A percentile compares a stretch with the other conserved stretches of the same genome.
These are phyloP conservation scores for Macquaria australasica DNA, from an alignment of 2,113 vertebrate species.

Conservation along the genomic window DNA sequence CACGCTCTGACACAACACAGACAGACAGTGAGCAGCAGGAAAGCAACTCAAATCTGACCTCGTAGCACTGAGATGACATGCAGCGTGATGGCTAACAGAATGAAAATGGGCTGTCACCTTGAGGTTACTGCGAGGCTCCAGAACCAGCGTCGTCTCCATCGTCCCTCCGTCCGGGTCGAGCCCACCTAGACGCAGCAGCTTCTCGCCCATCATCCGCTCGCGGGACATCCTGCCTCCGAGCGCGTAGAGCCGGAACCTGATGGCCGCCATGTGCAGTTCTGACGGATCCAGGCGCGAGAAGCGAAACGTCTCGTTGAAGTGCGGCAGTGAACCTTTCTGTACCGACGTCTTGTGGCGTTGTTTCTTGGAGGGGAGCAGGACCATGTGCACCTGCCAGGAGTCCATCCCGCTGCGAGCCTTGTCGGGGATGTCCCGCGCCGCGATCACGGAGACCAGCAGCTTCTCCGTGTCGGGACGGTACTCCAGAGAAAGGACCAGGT, in stretches of 20 bases:
- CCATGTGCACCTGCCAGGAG: slow-evolving; percentile 93
- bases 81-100: no score
- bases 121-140: slow-evolving; percentile 94
- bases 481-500: slow-evolving; percentile 89
- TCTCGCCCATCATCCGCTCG: slow-evolving; percentile 97
- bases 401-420: slow-evolving; percentile 93
- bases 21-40: not conserved
- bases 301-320: slow-evolving; percentile 92
- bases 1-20: slow-evolving; percentile 82
- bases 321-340: slow-evolving; percentile 88
- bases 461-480: slow-evolving; percentile 87
- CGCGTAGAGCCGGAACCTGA: slow-evolving; percentile 94
- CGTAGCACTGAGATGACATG: no score
- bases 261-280: slow-evolving; percentile 84
- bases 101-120: slow-evolving; percentile 78
- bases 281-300: slow-evolving; percentile 88
- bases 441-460: slow-evolving; percentile 88
- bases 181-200: slow-evolving; percentile 86
- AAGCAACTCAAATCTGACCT: not conserved
- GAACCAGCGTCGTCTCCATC: slow-evolving; percentile 86
- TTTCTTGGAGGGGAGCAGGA: slow-evolving; percentile 93
- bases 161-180: slow-evolving; percentile 80
- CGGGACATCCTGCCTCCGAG: slow-evolving; percentile 88
- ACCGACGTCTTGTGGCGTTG: slow-evolving; percentile 91
- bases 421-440: slow-evolving; percentile 90